Conservation (phyloP, 2,113 vertebrate species). For the Vimba vimba region DNA sequence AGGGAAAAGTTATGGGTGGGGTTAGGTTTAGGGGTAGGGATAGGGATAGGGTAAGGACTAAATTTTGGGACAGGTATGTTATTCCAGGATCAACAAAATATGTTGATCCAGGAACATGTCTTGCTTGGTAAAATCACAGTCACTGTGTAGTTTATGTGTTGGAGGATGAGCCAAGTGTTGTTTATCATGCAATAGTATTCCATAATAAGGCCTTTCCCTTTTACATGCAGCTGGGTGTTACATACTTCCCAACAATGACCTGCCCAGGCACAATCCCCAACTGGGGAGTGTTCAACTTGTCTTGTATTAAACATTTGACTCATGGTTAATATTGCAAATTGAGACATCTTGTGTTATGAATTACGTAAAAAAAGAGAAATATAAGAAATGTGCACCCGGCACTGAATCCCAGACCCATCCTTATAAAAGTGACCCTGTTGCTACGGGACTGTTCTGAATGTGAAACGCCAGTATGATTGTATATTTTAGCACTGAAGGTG, state of each 20-base stretch:
- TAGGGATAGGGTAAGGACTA: too few relatives aligned
- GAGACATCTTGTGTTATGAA: neutral
- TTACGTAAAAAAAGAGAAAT: neutral
- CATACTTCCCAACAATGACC: constrained; percentile 30
- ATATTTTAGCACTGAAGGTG: constrained; percentile 54
- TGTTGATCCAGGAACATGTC: too few relatives aligned
- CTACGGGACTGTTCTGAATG: constrained; percentile 43
- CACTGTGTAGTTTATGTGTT: constrained; percentile 8
- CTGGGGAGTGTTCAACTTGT: constrained; percentile 17
- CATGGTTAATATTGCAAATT: neutral
- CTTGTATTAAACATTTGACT: constrained; percentile 4
- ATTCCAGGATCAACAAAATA: too few relatives aligned
- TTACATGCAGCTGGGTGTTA: constrained; percentile 58
- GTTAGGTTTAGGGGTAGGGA: too few relatives aligned
- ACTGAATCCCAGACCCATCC: neutral
- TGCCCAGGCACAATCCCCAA: neutral
- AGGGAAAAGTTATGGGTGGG: too few relatives aligned
- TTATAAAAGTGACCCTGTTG: constrained; percentile 27
- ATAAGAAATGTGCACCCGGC: neutral
- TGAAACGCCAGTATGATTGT: constrained; percentile 59
- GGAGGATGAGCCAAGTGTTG: constrained; percentile 17
- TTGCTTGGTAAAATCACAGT: too few relatives aligned
- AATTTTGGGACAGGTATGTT: too few relatives aligned
- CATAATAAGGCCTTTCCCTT: constrained; percentile 46
- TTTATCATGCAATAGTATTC: constrained; percentile 66